Conservation (phyloP, 2,113 vertebrate species). For the Rhinopithecus roxellana region DNA sequence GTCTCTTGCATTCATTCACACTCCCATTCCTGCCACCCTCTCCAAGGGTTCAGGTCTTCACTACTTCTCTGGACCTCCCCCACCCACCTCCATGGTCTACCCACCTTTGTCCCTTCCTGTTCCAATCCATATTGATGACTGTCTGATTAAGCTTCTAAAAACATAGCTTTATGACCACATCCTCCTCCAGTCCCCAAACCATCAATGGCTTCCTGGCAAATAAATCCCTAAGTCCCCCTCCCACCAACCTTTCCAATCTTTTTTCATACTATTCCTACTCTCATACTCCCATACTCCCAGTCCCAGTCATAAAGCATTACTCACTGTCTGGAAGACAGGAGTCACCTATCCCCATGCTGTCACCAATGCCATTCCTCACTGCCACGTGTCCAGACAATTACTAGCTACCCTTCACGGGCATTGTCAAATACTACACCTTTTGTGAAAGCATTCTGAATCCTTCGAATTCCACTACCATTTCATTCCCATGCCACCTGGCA, state of each 20-base stretch:
- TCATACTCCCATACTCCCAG: not conserved
- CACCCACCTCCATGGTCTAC: not conserved
- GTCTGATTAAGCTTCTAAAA: not conserved
- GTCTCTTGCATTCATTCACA: not conserved
- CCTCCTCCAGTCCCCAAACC: not conserved
- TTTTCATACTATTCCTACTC: too few relatives aligned
- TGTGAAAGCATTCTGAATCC: not conserved
- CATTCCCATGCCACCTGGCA: not conserved
- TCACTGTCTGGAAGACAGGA: not conserved
- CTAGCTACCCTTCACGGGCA: not conserved
- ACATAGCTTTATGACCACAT: not conserved
- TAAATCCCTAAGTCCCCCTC: not conserved
- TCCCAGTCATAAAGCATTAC: not conserved
- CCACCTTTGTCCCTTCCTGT: not conserved
- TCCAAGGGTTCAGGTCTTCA: not conserved
- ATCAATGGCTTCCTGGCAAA: not conserved
- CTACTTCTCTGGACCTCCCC: not conserved
- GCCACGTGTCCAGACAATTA: not conserved
- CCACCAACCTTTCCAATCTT: not conserved
- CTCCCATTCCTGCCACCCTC: not conserved
- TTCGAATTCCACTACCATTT: not conserved
- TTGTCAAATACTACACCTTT: not conserved
- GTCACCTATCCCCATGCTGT: not conserved
- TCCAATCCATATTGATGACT: accelerated
- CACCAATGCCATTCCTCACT: too few relatives aligned